Base-by-base conservation (phyloP, 2,113 vertebrate species). In the Crypturellus undulatus region DNA sequence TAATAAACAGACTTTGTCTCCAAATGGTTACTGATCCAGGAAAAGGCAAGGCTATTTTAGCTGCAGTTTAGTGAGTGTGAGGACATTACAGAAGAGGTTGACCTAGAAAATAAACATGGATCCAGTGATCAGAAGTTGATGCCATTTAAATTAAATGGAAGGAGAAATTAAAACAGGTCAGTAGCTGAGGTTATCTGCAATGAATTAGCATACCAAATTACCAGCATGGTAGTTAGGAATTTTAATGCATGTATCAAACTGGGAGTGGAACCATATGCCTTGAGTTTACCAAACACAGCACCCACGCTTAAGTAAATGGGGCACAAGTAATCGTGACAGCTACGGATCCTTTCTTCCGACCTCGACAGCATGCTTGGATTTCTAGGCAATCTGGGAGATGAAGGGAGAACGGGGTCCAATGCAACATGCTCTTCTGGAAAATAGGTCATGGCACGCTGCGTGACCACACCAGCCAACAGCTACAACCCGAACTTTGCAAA, bases 21-120 rank as follows among this genome's bases (percentile, higher is more conserved):
- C 96, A 96, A 96, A 96, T 96, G 95, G 94, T 96, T 94, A 90
- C 96, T 95, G 95, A 96, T 96, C 96, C 95, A 96, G 92, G 94
- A 92, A 79, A 92, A 90, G 89, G 95, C 38, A 3, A 80, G 89
- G 89, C 95, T 96, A 96, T 96, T 96, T 96, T 95, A 72, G 95
- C 92, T 71, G 83, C 75, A 89, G 88, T 92, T 80, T 70, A 87
- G 91, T 47, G 80, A 84, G 75, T 72, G 86, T 14, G 83, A 76
- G 96, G 94, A 65, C 77, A 40, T 81, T 69, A n/a, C 38, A 47
- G 91, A 62, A 79, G 73, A 92, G 91, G 34, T 28, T 94, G 96
- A 96, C 96, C 96, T 96, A 96, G 92, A 96, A 96, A 96, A 96
- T 79, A 64, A 92, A 60, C 62, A 18, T 6, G 62, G 64, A 94